phyloP scores from a whole-genome alignment of 2,888 invertebrate species.

The Mimumesa dahlbomi region DNA sequence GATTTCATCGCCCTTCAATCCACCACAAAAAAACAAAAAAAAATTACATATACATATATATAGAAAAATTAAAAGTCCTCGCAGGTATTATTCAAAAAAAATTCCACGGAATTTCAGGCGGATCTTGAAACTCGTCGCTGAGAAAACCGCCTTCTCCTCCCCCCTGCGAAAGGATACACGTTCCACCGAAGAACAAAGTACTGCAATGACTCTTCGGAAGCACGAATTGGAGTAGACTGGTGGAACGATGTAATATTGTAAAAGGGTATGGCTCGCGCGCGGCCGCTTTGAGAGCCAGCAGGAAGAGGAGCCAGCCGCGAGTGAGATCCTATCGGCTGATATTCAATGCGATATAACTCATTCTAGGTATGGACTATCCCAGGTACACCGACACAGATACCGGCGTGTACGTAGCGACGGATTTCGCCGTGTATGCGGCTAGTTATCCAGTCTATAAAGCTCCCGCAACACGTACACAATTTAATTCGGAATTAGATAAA shows the following conservation, averaged over 20 bases:
- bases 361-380: conserved; percentile 55
- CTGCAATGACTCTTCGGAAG: conserved; percentile 46
- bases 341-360: conserved; percentile 64
- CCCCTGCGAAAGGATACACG: conserved; percentile 3
- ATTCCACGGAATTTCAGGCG: too few species aligned
- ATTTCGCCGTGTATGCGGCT: not conserved
- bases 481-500: conserved; percentile 26
- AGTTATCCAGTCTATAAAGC: conserved; percentile 29
- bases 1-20: too few species aligned
- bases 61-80: too few species aligned
- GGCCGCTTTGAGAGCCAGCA: conserved; percentile 51
- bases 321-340: conserved; percentile 63
- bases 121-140: too few species aligned
- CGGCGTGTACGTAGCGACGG: conserved; percentile 1
- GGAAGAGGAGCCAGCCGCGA: conserved; percentile 50
- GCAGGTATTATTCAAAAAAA: too few species aligned
- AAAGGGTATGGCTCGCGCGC: conserved; percentile 56
- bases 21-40: too few species aligned
- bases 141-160: too few species aligned
- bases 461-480: conserved; percentile 29
- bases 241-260: conserved; percentile 49
- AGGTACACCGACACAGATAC: not conserved
- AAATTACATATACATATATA: too few species aligned
- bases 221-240: conserved; percentile 52
- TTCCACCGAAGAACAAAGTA: conserved; percentile 27